Evolutionary conservation across 2,888 invertebrate genomes (phyloP), one percentile per base, ranked within the genome.

Genomic region (Clusia tigrina): DNA sequence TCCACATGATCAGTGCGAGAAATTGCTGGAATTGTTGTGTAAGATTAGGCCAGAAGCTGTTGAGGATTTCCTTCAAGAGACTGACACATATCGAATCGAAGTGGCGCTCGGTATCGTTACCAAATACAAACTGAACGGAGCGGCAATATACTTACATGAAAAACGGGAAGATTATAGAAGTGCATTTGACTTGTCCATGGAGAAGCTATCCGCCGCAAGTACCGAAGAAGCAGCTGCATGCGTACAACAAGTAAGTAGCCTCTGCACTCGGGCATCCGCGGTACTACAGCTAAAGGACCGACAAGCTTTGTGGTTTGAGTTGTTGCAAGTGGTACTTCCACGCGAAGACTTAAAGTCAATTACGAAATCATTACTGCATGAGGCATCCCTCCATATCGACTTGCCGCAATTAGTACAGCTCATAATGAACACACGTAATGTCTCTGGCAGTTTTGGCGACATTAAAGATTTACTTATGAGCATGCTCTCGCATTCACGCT

Each of bases 401-500:
- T 81, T 89, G 9, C 85, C 87, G 1, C 86, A 86, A 67, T 84
- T 89, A 48, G 82, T 89, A 23, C 88, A 89, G 71, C 81, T 88
- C 51, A 87, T 89, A 54, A 85, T 87, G 74, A 85, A 85, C 78
- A 86, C 74, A 42, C 85, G 74, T 73, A 85, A 74, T 76, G 75
- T 79, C 17, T 79, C 78, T 1, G 86, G 63, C 10, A 88, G 86
- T 66, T 88, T 89, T 74, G 89, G 89, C 22, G 89, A 89, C 77
- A 86, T 89, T 64, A 87, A 87, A 71, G 86, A 85, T 68, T 81
- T 89, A 46, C 74, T 89, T 38, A 84, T 87, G 81, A 89, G 89
- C 58, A 92, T 94, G 86, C 83, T 93, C 67, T 89, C 89, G 18
- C 92, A 92, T 73, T 92, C 91, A 66, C 87, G 88, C 37, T 91